Percentiles rank a stretch among this genome's conserved stretches.
Conservation (phyloP, 2,888 invertebrate species). For the Luperina nickerlii region DNA sequence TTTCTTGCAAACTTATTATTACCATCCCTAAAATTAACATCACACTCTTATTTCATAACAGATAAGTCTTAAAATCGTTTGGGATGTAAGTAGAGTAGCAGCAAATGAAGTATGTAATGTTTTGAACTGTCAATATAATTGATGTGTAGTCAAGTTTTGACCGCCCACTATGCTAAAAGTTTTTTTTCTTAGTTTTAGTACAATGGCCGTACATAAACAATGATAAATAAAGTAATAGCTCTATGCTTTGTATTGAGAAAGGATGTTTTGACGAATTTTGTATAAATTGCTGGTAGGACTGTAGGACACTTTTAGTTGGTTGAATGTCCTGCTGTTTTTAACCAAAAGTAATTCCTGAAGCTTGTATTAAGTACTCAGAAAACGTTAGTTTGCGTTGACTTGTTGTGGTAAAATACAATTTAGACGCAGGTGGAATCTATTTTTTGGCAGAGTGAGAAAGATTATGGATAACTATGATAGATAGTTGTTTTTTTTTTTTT, state of each 20-base stretch:
- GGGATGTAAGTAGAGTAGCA: neutral
- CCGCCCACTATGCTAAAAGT: constrained; percentile 64
- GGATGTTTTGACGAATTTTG: constrained; percentile 34
- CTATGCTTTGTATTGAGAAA: constrained; percentile 20
- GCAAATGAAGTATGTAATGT: constrained; percentile 9
- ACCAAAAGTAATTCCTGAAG: neutral
- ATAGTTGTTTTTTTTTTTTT: too few relatives aligned
- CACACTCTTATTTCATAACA: accelerated
- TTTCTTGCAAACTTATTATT: constrained; percentile 19
- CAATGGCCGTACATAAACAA: constrained; percentile 56
- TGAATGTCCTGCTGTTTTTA: constrained; percentile 16
- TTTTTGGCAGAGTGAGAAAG: neutral
- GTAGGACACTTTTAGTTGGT: neutral
- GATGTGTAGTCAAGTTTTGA: constrained; percentile 57
- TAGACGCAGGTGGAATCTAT: neutral
- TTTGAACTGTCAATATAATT: constrained; percentile 64
- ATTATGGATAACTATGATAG: too few relatives aligned
- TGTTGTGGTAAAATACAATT: neutral
- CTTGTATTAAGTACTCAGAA: neutral
- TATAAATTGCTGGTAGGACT: constrained; percentile 20
- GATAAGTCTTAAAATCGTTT: constrained; percentile 35
- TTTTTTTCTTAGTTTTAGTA: constrained; percentile 33
- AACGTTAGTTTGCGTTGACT: neutral
- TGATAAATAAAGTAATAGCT: constrained; percentile 16
- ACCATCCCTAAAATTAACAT: neutral